Evolutionary conservation across 2,888 invertebrate genomes (phyloP).

Genomic region (Amblyjoppa proteus): DNA sequence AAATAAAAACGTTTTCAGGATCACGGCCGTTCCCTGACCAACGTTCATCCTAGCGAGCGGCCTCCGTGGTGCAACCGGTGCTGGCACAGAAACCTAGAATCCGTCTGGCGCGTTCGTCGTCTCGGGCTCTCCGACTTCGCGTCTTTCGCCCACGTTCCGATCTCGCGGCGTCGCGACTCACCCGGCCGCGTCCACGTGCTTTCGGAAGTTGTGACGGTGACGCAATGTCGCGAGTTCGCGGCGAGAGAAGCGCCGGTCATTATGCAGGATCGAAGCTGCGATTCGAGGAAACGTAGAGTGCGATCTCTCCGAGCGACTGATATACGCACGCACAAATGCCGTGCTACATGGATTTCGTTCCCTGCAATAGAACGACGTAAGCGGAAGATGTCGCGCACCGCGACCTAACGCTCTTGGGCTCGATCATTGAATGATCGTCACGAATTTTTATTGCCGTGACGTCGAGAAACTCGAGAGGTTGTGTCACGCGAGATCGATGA

Average conservation of each 20-base stretch:
- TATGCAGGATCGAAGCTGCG: conserved; percentile 43
- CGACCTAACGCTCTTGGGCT: not conserved
- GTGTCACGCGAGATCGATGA: not conserved
- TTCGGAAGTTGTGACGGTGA: conserved; percentile 51
- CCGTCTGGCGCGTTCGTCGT: conserved; percentile 1
- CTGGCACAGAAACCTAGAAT: conserved; percentile 57
- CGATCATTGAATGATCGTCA: conserved; percentile 24
- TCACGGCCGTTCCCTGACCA: conserved; percentile 21
- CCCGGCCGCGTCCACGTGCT: conserved; percentile 49
- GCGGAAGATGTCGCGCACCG: conserved; percentile 2
- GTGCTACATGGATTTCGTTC: not conserved
- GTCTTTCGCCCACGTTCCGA: conserved; percentile 57
- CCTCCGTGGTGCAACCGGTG: conserved; percentile 45
- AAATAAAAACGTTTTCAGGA: conserved; percentile 36
- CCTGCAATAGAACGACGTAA: not conserved
- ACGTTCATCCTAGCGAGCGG: conserved; percentile 15
- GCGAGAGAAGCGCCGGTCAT: conserved; percentile 42
- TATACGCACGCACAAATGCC: not conserved
- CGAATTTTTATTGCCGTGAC: conserved; percentile 39
- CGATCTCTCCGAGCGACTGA: not conserved
- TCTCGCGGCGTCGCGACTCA: conserved; percentile 12
- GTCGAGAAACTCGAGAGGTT: not conserved
- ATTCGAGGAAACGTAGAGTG: conserved; percentile 4
- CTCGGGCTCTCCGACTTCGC: conserved; percentile 48
- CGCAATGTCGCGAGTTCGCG: conserved; percentile 37